phyloP scores from a whole-genome alignment of 2,797 vertebrate species.

The Syngnathus acus region DNA sequence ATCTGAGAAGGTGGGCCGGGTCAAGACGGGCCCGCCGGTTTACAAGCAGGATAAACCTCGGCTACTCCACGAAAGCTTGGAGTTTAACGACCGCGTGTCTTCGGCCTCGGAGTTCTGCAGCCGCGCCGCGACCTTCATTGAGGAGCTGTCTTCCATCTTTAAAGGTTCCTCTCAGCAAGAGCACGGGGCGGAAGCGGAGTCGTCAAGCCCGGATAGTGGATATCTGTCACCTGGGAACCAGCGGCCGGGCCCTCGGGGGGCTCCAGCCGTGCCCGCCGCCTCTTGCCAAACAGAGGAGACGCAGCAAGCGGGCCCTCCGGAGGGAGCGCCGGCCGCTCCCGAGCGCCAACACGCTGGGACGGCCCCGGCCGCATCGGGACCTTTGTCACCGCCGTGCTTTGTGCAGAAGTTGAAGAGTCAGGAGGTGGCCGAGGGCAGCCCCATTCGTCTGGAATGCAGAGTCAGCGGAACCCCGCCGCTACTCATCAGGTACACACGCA shows the following conservation, averaged over 20 bases:
- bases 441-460: slow-evolving; percentile 84
- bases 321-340: slow-evolving; percentile 1
- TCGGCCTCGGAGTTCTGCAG: slow-evolving; percentile 81
- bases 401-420: slow-evolving; percentile 91
- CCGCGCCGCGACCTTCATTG: slow-evolving; percentile 87
- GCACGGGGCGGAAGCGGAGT: slow-evolving; percentile 78
- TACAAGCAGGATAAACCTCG: slow-evolving; percentile 77
- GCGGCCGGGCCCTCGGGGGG: slow-evolving; percentile 50
- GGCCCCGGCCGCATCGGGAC: slow-evolving; percentile 27
- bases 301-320: slow-evolving; percentile 22
- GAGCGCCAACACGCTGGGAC: slow-evolving; percentile 26
- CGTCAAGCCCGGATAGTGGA: slow-evolving; percentile 92
- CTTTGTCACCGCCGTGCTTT: slow-evolving; percentile 77
- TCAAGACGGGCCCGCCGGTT: slow-evolving; percentile 55
- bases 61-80: slow-evolving; percentile 56
- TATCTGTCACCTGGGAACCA: slow-evolving; percentile 85
- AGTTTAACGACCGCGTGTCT: slow-evolving; percentile 62
- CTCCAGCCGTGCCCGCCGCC: slow-evolving; percentile 33
- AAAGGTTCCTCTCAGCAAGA: slow-evolving; percentile 76
- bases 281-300: slow-evolving; percentile 6
- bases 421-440: slow-evolving; percentile 88
- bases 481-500: slow-evolving; percentile 75
- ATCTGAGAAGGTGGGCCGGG: slow-evolving; percentile 48
- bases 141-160: slow-evolving; percentile 94
- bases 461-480: slow-evolving; percentile 83